These are phyloP conservation scores for Megaceryle torquata DNA, from an alignment of 2,113 vertebrate genomes.

Conservation along the genomic window DNA sequence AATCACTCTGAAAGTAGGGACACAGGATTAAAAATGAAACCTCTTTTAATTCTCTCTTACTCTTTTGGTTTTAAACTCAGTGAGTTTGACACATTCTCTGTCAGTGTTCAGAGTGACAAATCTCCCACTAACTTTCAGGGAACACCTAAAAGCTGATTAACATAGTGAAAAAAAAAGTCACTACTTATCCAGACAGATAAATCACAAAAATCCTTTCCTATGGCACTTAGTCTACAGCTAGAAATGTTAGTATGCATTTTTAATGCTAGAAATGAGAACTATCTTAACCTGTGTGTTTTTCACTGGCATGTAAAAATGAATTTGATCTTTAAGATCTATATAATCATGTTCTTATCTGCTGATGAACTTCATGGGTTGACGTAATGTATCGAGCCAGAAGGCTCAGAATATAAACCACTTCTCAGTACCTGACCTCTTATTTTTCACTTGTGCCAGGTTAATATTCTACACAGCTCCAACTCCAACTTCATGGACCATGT, in stretches of 20 bases:
- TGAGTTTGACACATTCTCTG: background rate
- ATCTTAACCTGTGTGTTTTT: background rate
- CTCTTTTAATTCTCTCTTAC: background rate
- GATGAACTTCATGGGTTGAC: background rate
- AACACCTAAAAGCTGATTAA: background rate
- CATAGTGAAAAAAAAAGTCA: background rate
- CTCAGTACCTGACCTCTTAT: background rate
- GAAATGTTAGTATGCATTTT: background rate
- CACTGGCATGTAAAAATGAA: background rate
- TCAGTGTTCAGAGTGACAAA: background rate
- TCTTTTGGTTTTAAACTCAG: background rate
- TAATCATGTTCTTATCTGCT: background rate
- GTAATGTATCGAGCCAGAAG: background rate
- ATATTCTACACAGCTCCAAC: conserved; percentile 83
- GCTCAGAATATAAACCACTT: background rate
- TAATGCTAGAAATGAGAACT: background rate
- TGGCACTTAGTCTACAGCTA: background rate
- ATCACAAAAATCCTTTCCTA: background rate
- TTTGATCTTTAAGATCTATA: background rate
- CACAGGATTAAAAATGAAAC: background rate
- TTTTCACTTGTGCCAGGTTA: conserved; percentile 76
- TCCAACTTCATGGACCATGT: conserved; percentile 78
- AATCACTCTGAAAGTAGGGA: background rate
- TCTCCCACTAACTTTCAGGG: background rate
- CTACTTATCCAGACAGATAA: background rate